Percentiles rank a stretch among this genome's conserved stretches.
phyloP scores from a whole-genome alignment of 1,140 invertebrate genomes.

The Pemphigus obesinymphae region DNA sequence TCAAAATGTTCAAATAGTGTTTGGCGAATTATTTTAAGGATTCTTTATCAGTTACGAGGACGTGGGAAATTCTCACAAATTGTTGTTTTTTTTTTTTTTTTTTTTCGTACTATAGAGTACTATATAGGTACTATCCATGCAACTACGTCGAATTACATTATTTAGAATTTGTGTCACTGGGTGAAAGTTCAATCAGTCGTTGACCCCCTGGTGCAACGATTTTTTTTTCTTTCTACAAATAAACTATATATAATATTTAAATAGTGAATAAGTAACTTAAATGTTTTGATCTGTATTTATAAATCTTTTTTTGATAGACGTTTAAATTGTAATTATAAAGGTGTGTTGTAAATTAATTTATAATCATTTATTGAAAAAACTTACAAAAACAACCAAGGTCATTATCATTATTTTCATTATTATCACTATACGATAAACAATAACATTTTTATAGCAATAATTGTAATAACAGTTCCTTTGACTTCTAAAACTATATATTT shows the following conservation, averaged over 20 bases:
- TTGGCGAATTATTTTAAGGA: neutral
- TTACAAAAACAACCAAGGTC: neutral
- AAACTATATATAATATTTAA: neutral
- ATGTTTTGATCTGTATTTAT: too few relatives aligned
- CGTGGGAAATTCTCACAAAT: neutral
- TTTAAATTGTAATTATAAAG: neutral
- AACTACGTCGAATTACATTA: neutral
- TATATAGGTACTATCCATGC: neutral
- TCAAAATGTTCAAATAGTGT: neutral
- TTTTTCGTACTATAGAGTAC: too few relatives aligned
- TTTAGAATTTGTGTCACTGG: slow-evolving; percentile 28
- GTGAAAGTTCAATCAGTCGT: slow-evolving; percentile 37
- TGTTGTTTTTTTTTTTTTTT: too few relatives aligned
- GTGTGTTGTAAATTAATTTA: neutral
- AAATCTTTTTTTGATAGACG: neutral
- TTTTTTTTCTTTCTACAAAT: neutral
- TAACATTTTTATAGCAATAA: neutral
- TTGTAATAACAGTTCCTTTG: neutral
- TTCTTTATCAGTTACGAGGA: neutral
- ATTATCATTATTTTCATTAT: neutral
- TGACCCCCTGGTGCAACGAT: slow-evolving; percentile 2
- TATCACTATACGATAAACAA: neutral
- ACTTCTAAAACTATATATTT: neutral
- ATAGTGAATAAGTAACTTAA: neutral
- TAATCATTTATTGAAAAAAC: slow-evolving; percentile 3